Percentiles rank a stretch among this genome's conserved stretches.
These are phyloP conservation scores for Drosophila rubida DNA, from an alignment of 2,888 invertebrate species.

Conservation along the genomic window DNA sequence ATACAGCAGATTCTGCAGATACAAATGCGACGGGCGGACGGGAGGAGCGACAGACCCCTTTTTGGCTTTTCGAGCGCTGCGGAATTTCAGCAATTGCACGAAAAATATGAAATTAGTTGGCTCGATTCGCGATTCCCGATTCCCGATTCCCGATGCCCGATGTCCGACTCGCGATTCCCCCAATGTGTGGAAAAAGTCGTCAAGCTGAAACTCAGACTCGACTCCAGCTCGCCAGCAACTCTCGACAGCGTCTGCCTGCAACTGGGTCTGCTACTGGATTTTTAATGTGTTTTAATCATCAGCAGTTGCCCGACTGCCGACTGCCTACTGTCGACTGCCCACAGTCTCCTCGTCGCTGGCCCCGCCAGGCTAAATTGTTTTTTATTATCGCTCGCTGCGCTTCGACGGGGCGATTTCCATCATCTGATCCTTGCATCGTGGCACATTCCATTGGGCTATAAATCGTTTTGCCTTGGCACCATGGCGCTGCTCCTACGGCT, in stretches of 20 bases:
- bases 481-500: conserved; percentile 62
- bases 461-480: conserved; percentile 79
- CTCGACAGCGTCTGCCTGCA: background rate
- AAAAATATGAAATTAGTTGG: conserved; percentile 84
- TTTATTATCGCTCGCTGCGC: conserved; percentile 61
- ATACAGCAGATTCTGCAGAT: conserved; percentile 40
- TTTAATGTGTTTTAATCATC: conserved; percentile 85
- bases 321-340: conserved; percentile 2
- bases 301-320: conserved; percentile 44
- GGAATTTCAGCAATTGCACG: conserved; percentile 82
- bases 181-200: conserved; percentile 66
- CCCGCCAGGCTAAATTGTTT: conserved; percentile 65
- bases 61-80: conserved; percentile 54
- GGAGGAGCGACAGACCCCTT: conserved; percentile 9
- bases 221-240: conserved; percentile 19
- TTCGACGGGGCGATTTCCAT: conserved; percentile 53
- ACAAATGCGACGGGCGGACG: conserved; percentile 8
- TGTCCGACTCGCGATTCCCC: background rate
- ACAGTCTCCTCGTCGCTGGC: background rate
- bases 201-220: conserved; percentile 43
- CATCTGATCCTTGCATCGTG: conserved; percentile 74
- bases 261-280: conserved; percentile 81
- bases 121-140: conserved; percentile 5
- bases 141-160: background rate
- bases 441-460: conserved; percentile 78